phyloP scores from a whole-genome alignment of 2,888 invertebrate genomes.

The Lydus trimaculatus region DNA sequence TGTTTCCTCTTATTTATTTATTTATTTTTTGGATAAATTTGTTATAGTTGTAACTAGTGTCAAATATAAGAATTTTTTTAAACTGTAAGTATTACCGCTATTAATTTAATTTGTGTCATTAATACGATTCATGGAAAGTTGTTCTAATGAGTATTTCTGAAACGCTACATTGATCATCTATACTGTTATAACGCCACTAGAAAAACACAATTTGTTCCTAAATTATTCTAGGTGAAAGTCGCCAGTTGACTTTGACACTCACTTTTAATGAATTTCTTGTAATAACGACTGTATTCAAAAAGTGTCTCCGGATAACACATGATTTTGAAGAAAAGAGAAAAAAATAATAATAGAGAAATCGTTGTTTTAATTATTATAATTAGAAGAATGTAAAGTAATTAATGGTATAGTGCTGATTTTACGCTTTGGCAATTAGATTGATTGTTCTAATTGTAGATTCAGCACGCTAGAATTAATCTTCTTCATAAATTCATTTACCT shows the following conservation, averaged over 20 bases:
- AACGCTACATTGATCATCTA: neutral
- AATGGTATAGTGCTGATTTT: too few species aligned
- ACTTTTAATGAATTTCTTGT: neutral
- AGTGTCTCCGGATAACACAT: neutral
- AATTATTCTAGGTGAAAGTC: conserved; percentile 10
- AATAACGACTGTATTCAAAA: neutral
- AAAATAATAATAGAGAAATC: too few species aligned
- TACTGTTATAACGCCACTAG: neutral
- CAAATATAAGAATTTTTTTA: neutral
- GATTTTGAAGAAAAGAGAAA: neutral
- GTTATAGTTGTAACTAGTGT: neutral
- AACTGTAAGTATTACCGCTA: neutral
- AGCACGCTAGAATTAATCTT: neutral
- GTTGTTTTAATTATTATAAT: too few species aligned
- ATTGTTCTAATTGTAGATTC: neutral
- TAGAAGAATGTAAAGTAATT: too few species aligned
- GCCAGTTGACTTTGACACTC: conserved; percentile 13
- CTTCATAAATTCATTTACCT: neutral
- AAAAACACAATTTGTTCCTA: too few species aligned
- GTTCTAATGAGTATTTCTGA: neutral
- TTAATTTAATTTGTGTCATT: neutral
- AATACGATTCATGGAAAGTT: neutral
- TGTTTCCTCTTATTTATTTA: neutral
- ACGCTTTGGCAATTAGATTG: neutral
- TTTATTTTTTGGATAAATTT: neutral